Base-by-base conservation (phyloP, 1,140 invertebrate species). In the Paralvinella palmiformis region DNA sequence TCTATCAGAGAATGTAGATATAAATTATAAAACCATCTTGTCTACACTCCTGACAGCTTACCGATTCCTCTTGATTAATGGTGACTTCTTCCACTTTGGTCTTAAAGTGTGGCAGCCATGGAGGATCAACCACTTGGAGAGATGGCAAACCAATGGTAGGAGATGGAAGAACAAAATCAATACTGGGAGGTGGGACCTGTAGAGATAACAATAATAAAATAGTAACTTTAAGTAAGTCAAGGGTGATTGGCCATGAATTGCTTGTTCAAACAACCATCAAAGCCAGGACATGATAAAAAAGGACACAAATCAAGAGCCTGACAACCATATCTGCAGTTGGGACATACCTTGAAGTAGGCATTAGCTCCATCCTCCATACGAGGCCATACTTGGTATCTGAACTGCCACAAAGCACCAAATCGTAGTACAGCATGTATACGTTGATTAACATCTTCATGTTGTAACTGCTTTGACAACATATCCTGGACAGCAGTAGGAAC, bases 51-150 rank as follows among this genome's bases (percentile, higher is more conserved):
- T 13, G 24, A 36, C 15, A 29, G 44, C 89, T 88, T 84, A 96
- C 93, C 79, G 96, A 91, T 82, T 94, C 88, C 75, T 98, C 95
- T 80, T 99, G 94, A 82, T 95, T 98, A n/a, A 98, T 86, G 0
- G 95, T 96, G 62, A 98, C 94, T 84, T 98, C 96, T 84, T 99
- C 95, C 31, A 99, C 94, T 83, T 98, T 98, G 10, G 93, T 93
- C 80, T 97, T 97, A 17, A 94, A 91, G 75, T 94, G 77, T 0
- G 97, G 93, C 86, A 94, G 93, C 96, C 96, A 99, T 0, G 96
- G 96, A 22, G 97, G 95, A 84, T 99, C 96, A 0, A 98, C 92
- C 1, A 98, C 93, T 5, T 68, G 72, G 65, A 75, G 71, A 33
- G 50, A 72, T 15, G 79, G 74, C 35, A 78, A 44, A 3, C 96